Evolutionary conservation across 2,113 vertebrate species (phyloP).

Genomic region (Lagopus leucura): DNA sequence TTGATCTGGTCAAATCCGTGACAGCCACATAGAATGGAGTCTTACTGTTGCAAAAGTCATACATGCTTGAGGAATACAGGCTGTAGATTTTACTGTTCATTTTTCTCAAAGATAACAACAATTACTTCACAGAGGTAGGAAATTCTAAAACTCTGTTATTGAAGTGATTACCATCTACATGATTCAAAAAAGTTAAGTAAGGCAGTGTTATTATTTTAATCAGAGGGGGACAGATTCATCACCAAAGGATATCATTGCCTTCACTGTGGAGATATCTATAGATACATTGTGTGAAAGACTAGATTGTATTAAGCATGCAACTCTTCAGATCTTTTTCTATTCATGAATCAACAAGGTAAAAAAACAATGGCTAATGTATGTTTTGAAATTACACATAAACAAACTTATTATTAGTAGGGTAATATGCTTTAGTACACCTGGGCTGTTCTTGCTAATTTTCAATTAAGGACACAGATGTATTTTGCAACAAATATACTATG

Average conservation of each 20-base stretch:
- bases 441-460: neutral
- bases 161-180: neutral
- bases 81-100: neutral
- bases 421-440: neutral
- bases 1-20: too few relatives aligned
- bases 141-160: neutral
- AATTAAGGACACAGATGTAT: neutral
- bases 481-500: neutral
- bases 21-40: neutral
- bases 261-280: neutral
- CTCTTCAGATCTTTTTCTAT: neutral
- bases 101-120: neutral
- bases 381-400: neutral
- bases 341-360: neutral
- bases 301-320: neutral
- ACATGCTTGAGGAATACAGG: neutral
- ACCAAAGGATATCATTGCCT: neutral
- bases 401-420: neutral
- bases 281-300: neutral
- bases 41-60: neutral
- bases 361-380: neutral
- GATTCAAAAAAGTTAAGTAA: neutral
- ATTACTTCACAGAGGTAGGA: neutral
- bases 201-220: neutral
- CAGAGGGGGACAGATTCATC: neutral